Base-by-base conservation (phyloP, 2,797 vertebrate genomes). In the Carduelis carduelis region DNA sequence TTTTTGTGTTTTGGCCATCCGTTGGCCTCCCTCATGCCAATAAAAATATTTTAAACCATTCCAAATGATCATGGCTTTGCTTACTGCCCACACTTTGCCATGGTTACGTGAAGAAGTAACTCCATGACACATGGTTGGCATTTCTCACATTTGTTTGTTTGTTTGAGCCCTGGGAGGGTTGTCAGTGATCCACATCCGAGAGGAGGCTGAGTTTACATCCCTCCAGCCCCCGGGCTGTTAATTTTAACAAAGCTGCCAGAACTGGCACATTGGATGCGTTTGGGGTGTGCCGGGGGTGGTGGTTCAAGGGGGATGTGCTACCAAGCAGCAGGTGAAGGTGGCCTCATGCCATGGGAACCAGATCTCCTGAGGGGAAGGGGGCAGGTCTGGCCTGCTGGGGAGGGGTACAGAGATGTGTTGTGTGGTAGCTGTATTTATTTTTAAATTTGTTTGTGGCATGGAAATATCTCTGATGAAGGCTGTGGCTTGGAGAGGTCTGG, bases 271-370 rank as follows among this genome's bases (percentile, higher is more conserved):
- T 93, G 76, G 82, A n/a, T 6, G 12, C 57, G 85, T 93, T 96
- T 93, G 49, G 93, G 88, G 61, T 15, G 26, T 97, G 97, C 96
- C 96, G 92, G 84, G 86, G 44, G 39, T 14, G 93, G 97, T 92
- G 96, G 94, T 52, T 77, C 13, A 12, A 50, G 39, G 59, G 15
- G 56, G 43, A 74, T 23, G 44, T 47, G 79, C 70, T 95, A 60
- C 82, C 95, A 96, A 98, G 94, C 96, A 97, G 93, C 94, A 97
- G 95, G 97, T 97, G 97, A 97, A 94, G 80, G 59, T 96, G 70
- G 71, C 44, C 97, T 94, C 74, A 96, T 96, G 90, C 96, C 93
- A 96, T 95, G 94, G 97, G 97, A 97, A 97, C 94, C 79, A 90
- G 76, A 91, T 79, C 77, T 50, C 93, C 83, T 23, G 52, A 81